phyloP scores from a whole-genome alignment of 2,888 invertebrate genomes.

The Oxystoma pomonae region DNA sequence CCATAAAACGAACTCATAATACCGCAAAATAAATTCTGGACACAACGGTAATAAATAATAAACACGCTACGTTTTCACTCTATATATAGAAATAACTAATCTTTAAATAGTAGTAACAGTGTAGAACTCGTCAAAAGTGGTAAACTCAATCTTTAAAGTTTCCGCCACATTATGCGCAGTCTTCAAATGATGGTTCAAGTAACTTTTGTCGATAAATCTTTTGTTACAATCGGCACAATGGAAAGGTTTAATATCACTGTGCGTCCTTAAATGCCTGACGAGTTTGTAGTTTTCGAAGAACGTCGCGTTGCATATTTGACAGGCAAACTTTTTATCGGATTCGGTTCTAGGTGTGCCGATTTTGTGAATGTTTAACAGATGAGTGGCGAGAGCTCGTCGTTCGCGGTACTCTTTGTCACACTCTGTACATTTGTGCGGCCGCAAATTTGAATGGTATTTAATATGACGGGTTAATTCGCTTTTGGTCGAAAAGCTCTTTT shows the following conservation, averaged over 20 bases:
- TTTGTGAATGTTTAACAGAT: constrained; percentile 50
- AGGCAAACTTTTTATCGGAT: constrained; percentile 41
- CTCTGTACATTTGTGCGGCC: constrained; percentile 45
- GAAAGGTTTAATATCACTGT: constrained; percentile 36
- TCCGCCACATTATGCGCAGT: constrained; percentile 21
- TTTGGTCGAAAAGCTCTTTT: constrained; percentile 32
- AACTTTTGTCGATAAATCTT: constrained; percentile 37
- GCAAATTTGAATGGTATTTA: constrained; percentile 33
- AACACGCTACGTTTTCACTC: too few relatives aligned
- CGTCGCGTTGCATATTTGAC: constrained; percentile 43
- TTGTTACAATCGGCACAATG: constrained; percentile 33
- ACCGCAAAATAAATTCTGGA: too few relatives aligned
- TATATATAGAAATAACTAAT: too few relatives aligned
- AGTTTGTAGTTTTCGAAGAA: constrained; percentile 36
- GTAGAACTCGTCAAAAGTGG: not conserved
- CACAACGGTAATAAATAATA: too few relatives aligned
- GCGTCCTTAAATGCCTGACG: constrained; percentile 35
- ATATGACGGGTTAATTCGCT: constrained; percentile 34
- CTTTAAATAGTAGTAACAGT: too few relatives aligned
- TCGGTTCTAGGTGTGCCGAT: constrained; percentile 41
- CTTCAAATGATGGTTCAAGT: constrained; percentile 35
- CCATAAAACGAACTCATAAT: too few relatives aligned
- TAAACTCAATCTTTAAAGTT: not conserved
- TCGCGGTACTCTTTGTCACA: constrained; percentile 53
- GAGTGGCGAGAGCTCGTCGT: constrained; percentile 43